Evolutionary conservation across 1,140 invertebrate species (phyloP).

Genomic region (Drosophila simulans): DNA sequence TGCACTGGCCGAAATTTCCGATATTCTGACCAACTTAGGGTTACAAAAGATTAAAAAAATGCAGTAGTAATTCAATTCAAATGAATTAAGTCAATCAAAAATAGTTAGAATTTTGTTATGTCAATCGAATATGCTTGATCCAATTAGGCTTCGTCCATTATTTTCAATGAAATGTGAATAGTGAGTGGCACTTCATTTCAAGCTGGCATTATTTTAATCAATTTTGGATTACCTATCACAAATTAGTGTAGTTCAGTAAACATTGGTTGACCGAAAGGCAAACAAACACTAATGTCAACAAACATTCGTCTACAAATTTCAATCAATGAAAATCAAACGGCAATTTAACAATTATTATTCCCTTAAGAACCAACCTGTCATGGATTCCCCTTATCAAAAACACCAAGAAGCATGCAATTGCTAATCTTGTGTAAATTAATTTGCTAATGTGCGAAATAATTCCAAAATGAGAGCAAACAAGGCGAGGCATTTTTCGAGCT

Average conservation of each 20-base stretch:
- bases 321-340: slow-evolving; percentile 30
- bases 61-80: neutral
- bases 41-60: neutral
- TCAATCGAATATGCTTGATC: neutral
- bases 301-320: slow-evolving; percentile 5
- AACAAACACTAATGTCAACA: slow-evolving; percentile 25
- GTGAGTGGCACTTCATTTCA: neutral
- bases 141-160: too few species aligned
- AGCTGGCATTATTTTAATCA: slow-evolving; percentile 4
- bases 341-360: slow-evolving; percentile 12
- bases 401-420: neutral
- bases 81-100: neutral
- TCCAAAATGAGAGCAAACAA: slow-evolving; percentile 12
- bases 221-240: slow-evolving; percentile 4
- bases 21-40: neutral
- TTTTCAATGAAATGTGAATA: neutral
- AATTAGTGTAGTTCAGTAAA: slow-evolving; percentile 2
- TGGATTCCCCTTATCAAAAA: neutral
- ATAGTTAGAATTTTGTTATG: too few species aligned
- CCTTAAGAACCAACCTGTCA: neutral
- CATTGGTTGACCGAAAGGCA: slow-evolving; percentile 4
- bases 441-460: slow-evolving; percentile 35
- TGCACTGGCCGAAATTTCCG: slow-evolving; percentile 49
- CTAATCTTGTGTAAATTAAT: slow-evolving; percentile 21
- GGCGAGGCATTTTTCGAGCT: slow-evolving; percentile 32